A percentile compares a stretch with the other conserved stretches of the same genome.
Evolutionary conservation across 2,888 invertebrate species (phyloP).

Genomic region (Ernsta delagoae): DNA sequence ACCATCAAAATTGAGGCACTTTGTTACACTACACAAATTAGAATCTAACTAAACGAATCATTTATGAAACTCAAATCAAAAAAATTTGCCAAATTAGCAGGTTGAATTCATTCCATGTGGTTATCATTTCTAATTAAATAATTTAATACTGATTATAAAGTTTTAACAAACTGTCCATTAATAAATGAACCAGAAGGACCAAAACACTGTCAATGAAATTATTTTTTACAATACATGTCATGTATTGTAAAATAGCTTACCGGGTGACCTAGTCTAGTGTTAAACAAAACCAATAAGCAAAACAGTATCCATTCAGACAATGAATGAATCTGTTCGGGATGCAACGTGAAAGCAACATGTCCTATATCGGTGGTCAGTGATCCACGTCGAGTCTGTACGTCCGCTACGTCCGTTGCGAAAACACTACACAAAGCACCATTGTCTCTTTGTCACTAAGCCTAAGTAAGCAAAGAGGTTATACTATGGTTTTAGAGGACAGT

Average conservation of each 20-base stretch:
- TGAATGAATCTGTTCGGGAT: conserved; percentile 12
- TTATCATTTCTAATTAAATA: too few species aligned
- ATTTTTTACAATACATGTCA: too few species aligned
- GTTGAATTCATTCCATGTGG: too few species aligned
- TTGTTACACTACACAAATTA: too few species aligned
- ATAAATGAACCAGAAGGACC: too few species aligned
- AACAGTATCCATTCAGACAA: conserved; percentile 10
- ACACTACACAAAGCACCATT: conserved; percentile 33
- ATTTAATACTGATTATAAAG: too few species aligned
- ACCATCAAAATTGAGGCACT: too few species aligned
- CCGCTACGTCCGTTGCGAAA: conserved; percentile 26
- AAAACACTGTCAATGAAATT: too few species aligned
- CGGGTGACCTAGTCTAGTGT: not conserved
- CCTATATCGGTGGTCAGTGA: conserved; percentile 26
- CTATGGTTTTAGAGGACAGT: not conserved
- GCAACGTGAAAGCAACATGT: conserved; percentile 10
- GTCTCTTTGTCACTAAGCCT: conserved; percentile 32
- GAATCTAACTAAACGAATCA: too few species aligned
- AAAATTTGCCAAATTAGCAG: too few species aligned
- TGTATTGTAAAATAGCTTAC: not conserved
- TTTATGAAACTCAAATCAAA: too few species aligned
- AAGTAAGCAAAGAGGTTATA: conserved; percentile 1
- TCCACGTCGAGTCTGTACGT: conserved; percentile 12
- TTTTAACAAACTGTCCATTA: too few species aligned
- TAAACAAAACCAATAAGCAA: not conserved